Evolutionary conservation across 2,113 vertebrate species (phyloP), one percentile per base, ranked within the genome.

Genomic region (Channa maculata): DNA sequence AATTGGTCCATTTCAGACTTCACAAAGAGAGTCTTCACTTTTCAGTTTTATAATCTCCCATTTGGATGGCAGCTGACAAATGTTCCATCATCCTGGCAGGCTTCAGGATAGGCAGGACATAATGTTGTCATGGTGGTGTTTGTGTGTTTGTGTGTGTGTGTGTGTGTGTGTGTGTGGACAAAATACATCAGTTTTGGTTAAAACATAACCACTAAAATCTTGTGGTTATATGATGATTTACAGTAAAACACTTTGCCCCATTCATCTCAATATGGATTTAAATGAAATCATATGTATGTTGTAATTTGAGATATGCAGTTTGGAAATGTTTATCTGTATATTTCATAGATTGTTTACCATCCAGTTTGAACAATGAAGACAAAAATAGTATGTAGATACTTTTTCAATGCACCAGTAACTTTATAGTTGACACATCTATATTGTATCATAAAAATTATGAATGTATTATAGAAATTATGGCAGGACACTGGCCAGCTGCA

Each of bases 11-110:
- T 38, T 43, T 60, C 7, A 53, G 37, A 65, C 34, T 54, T 8
- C 3, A 65, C 34, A 60, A 53, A 2, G 48, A 33, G 59, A 41
- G 13, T 55, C 38, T 65, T 61, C 36, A 45, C 36, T 70, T 57
- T 80, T 55, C 34, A 33, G n/a, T 46, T 81, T 55, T 58, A 14
- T 75, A 49, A 65, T 75, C 34, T 37, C 33, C 38, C 55, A 73
- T 80, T 67, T 79, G 65, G 73, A 60, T 37, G 45, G 64, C 84
- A 89, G 79, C 80, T 88, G 80, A 73, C 77, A 84, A 82, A 80
- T 86, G 83, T 81, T 45, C 66, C 44, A 77, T 41, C 59, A 60
- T 63, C 60, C 38, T 55, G 70, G 54, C 73, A 75, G 64, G 24
- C 54, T 75, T 45, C 51, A 67, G 52, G 52, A 63, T 24, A 75